Conservation (phyloP, 1,140 invertebrate genomes). For the Hesperophylax magnus region DNA sequence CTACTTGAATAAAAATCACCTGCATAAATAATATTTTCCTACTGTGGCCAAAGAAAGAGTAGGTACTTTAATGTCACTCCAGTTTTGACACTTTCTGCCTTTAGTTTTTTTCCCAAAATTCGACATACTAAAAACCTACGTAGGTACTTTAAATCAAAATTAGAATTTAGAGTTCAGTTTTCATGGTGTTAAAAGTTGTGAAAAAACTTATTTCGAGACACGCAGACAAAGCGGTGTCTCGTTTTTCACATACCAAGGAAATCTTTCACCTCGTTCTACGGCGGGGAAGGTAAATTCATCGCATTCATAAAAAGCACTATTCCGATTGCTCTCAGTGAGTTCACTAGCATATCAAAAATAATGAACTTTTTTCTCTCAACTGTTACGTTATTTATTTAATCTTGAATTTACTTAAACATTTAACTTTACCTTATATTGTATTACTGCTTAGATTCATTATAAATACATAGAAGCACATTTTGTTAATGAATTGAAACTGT, state of each 20-base stretch:
- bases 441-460: too few relatives aligned
- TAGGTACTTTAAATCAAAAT: neutral
- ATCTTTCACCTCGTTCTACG: conserved; percentile 2
- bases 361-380: neutral
- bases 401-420: conserved; percentile 17
- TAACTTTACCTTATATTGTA: neutral
- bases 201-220: conserved; percentile 18
- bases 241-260: conserved; percentile 34
- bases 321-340: neutral
- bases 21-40: too few relatives aligned
- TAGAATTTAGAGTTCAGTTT: neutral
- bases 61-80: too few relatives aligned
- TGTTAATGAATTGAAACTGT: too few relatives aligned
- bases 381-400: neutral
- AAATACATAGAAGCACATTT: too few relatives aligned
- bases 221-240: conserved; percentile 35
- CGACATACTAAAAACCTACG: too few relatives aligned
- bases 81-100: too few relatives aligned
- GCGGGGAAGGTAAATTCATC: neutral
- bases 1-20: too few relatives aligned
- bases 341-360: neutral
- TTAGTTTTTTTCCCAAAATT: too few relatives aligned
- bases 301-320: neutral
- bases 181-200: conserved; percentile 7
- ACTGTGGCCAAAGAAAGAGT: too few relatives aligned